Evolutionary conservation across 2,113 vertebrate genomes (phyloP).

Genomic region (Oostethus manadensis): DNA sequence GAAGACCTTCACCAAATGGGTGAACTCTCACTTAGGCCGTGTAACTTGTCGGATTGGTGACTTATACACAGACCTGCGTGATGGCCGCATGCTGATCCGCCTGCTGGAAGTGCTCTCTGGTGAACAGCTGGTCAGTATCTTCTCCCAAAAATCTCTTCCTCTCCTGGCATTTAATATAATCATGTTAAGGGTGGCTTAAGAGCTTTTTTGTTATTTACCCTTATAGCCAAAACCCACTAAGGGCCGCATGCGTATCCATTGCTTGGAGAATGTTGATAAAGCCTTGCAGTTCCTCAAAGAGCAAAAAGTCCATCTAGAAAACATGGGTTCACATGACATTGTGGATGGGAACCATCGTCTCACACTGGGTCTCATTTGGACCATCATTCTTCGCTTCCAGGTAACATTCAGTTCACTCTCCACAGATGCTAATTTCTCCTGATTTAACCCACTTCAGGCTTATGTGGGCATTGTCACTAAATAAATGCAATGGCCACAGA

Average conservation of each 20-base stretch:
- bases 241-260: constrained; percentile 93
- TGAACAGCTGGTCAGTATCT: constrained; percentile 83
- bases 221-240: constrained; percentile 87
- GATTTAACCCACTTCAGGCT: background rate
- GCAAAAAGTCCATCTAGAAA: constrained; percentile 89
- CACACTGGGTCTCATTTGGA: constrained; percentile 90
- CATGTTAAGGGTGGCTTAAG: background rate
- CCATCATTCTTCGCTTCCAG: constrained; percentile 93
- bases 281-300: constrained; percentile 92
- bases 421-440: background rate
- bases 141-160: constrained; percentile 14
- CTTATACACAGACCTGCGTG: constrained; percentile 87
- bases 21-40: constrained; percentile 88
- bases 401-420: constrained; percentile 56
- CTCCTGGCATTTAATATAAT: constrained; percentile 18
- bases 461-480: constrained; percentile 3
- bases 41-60: constrained; percentile 87
- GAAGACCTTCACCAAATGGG: constrained; percentile 96
- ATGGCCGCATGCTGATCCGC: constrained; percentile 87
- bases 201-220: background rate
- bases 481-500: constrained; percentile 64
- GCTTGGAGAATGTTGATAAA: constrained; percentile 92
- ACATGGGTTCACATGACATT: constrained; percentile 93
- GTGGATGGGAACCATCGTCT: constrained; percentile 92
- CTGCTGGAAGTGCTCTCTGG: constrained; percentile 89